Conservation (phyloP, 2,888 invertebrate species). For the Brenthis daphne region DNA sequence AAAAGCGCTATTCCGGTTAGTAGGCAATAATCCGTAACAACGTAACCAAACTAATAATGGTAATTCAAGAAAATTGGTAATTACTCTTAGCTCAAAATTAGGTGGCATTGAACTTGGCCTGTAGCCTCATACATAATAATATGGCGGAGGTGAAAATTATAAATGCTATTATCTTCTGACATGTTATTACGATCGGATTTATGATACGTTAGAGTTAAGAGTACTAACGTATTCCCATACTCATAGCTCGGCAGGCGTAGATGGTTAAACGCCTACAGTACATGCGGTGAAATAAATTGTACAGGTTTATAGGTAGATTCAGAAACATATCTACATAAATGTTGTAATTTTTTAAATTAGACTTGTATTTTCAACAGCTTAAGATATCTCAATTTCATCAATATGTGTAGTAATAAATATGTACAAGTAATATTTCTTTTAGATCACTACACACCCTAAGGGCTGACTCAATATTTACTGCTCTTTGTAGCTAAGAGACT, state of each 20-base stretch:
- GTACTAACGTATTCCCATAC: conserved; percentile 5
- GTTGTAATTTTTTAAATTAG: too few species aligned
- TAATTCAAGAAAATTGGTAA: conserved; percentile 59
- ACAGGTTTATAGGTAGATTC: neutral
- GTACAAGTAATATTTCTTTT: too few species aligned
- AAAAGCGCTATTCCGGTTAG: conserved; percentile 19
- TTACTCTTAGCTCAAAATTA: conserved; percentile 53
- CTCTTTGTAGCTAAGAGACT: too few species aligned
- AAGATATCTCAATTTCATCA: too few species aligned
- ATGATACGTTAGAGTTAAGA: conserved; percentile 36
- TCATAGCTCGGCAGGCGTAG: neutral
- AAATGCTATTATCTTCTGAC: conserved; percentile 53
- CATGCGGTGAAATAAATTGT: conserved; percentile 6
- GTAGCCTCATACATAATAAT: conserved; percentile 36
- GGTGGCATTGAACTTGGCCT: conserved; percentile 61
- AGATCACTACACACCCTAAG: too few species aligned
- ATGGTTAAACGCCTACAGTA: conserved; percentile 4
- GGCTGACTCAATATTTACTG: too few species aligned
- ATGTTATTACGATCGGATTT: conserved; percentile 53
- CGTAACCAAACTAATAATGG: conserved; percentile 29
- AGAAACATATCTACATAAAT: too few species aligned
- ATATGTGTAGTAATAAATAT: too few species aligned
- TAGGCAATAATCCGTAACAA: conserved; percentile 30
- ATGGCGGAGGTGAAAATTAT: conserved; percentile 51
- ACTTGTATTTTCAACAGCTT: too few species aligned